Evolutionary conservation across 2,113 vertebrate genomes (phyloP).

Genomic region (Tupaia chinensis): DNA sequence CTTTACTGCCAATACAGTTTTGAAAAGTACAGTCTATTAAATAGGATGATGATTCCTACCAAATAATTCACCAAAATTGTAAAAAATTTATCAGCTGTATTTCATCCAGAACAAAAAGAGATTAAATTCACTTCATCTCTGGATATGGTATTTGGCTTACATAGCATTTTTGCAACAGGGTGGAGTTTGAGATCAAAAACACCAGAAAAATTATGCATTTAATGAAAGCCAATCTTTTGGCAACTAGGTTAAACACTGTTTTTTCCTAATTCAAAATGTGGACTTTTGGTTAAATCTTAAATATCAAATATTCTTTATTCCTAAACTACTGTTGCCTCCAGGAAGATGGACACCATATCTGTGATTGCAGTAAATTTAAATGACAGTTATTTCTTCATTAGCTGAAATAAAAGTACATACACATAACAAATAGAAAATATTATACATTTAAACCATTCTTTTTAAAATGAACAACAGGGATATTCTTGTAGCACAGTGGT

Average conservation of each 20-base stretch:
- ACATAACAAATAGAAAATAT: neutral
- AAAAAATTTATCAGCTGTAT: slow-evolving; percentile 64
- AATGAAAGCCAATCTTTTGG: slow-evolving; percentile 84
- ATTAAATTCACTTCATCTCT: slow-evolving; percentile 83
- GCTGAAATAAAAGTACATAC: slow-evolving; percentile 31
- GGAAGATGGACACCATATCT: slow-evolving; percentile 51
- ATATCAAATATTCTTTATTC: slow-evolving; percentile 76
- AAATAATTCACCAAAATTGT: slow-evolving; percentile 60
- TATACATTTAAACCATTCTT: neutral
- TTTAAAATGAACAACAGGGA: slow-evolving; percentile 17
- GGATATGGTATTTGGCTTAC: slow-evolving; percentile 81
- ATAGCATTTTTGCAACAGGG: slow-evolving; percentile 80
- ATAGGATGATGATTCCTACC: slow-evolving; percentile 32
- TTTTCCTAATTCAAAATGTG: slow-evolving; percentile 71
- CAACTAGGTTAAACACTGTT: slow-evolving; percentile 78
- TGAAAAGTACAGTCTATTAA: slow-evolving; percentile 62
- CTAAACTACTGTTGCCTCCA: slow-evolving; percentile 60
- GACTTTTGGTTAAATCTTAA: slow-evolving; percentile 82
- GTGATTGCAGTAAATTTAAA: slow-evolving; percentile 54
- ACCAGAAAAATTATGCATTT: slow-evolving; percentile 82
- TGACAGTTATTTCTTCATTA: slow-evolving; percentile 19
- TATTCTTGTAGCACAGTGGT: neutral
- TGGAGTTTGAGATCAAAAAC: slow-evolving; percentile 84
- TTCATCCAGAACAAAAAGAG: slow-evolving; percentile 79
- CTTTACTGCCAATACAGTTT: slow-evolving; percentile 54